phyloP scores from a whole-genome alignment of 2,113 vertebrate genomes.

The Ptyas mucosa region DNA sequence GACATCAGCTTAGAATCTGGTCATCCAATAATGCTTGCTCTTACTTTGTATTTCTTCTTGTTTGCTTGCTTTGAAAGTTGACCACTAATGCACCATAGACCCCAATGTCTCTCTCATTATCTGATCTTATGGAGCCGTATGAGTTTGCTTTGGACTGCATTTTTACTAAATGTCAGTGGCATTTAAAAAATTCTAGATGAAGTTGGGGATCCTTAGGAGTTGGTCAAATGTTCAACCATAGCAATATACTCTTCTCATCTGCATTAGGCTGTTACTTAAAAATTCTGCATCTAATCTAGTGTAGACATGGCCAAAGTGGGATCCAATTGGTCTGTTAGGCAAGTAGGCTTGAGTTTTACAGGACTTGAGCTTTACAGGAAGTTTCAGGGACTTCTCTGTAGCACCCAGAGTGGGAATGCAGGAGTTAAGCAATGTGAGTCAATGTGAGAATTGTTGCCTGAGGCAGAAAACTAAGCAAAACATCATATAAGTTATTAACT shows the following conservation, averaged over 20 bases:
- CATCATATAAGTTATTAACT: not conserved
- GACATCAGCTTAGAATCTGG: not conserved
- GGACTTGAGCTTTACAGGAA: not conserved
- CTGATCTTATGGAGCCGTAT: not conserved
- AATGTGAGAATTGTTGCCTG: not conserved
- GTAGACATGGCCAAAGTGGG: not conserved
- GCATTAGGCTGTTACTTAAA: not conserved
- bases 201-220: not conserved
- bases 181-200: not conserved
- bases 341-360: not conserved
- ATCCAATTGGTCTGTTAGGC: not conserved
- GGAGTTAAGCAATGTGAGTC: not conserved
- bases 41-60: not conserved
- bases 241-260: not conserved
- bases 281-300: not conserved
- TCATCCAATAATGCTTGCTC: not conserved
- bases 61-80: not conserved
- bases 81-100: not conserved
- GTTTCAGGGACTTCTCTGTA: not conserved
- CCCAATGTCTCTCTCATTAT: not conserved
- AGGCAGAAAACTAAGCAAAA: not conserved
- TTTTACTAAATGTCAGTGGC: not conserved
- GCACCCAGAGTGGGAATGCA: not conserved
- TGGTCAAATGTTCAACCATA: not conserved
- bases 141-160: not conserved